Conservation (phyloP, 2,113 vertebrate species). For the Empidonax alnorum region DNA sequence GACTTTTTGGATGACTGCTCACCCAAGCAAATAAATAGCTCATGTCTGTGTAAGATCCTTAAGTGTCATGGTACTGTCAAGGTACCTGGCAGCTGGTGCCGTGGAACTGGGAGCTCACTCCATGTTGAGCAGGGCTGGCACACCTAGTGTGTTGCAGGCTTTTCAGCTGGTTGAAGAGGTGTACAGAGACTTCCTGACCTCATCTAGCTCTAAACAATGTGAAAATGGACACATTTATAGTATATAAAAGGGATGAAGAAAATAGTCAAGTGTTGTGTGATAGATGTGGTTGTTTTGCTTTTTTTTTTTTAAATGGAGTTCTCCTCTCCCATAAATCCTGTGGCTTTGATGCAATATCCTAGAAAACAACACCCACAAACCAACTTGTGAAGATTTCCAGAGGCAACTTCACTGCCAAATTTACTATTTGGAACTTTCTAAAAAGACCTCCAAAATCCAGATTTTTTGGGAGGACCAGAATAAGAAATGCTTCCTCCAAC, state of each 20-base stretch:
- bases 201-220: not conserved
- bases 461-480: not conserved
- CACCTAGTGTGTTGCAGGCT: rapidly evolving
- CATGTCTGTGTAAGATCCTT: rapidly evolving
- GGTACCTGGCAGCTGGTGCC: not conserved
- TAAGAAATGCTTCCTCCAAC: not conserved
- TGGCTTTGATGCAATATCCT: not conserved
- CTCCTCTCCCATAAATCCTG: not conserved
- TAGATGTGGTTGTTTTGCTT: not conserved
- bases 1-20: not conserved
- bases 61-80: not conserved
- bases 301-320: not conserved
- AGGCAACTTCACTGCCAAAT: not conserved
- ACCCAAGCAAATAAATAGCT: conserved; percentile 15
- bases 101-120: not conserved
- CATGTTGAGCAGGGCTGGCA: not conserved
- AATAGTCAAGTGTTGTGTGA: rapidly evolving
- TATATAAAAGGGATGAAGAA: not conserved
- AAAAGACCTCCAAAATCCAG: not conserved
- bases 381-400: not conserved
- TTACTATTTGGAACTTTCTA: not conserved
- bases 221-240: not conserved
- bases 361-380: not conserved
- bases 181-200: not conserved
- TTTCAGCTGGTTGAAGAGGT: not conserved